Base-by-base conservation (phyloP, 2,888 invertebrate genomes). In the Apoderus coryli region DNA sequence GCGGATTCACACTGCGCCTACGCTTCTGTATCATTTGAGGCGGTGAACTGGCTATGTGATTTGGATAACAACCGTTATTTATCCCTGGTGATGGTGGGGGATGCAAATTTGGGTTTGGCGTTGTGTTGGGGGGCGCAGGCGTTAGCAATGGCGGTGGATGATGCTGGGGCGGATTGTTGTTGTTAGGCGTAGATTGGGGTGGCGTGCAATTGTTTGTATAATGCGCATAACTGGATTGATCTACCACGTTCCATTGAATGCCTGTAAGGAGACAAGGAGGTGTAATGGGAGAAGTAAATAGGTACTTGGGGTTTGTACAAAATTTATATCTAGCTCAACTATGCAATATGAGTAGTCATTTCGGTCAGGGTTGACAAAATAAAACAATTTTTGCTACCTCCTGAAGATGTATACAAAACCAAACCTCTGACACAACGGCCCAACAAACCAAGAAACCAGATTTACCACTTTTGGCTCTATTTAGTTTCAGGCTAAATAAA, bases 241-340 rank as follows among this genome's bases (percentile, higher is more conserved):
- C 80, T 72, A 80, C 71, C 67, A 80, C 74, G 43, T 50, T 52
- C 81, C 81, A 81, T 65, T 79, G 80, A 64, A 77, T 73, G 68
- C 78, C 80, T 80, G 55, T 40, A 56, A 57, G 49, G 53, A 25
- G 37, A 25, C 16, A 15, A 26, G 11, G n/a, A 14, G 13, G 12
- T 11, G 16, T 4, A 14, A 4, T 9, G 22, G 31, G 31, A 12
- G 11, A 12, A 28, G 23, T n/a, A n/a, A n/a, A n/a, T n/a, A n/a
- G n/a, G n/a, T n/a, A n/a, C n/a, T n/a, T n/a, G n/a, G 6, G 19
- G 19, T 19, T 19, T 6, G 19, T 19, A 6, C n/a, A 19, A 19
- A 19, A 7, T 19, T 19, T 19, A 19, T 19, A n/a, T 19, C 19
- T 19, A n/a, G n/a, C n/a, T n/a, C n/a, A n/a, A n/a, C n/a, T n/a